phyloP scores from a whole-genome alignment of 2,797 vertebrate species.

The Furcifer pardalis region DNA sequence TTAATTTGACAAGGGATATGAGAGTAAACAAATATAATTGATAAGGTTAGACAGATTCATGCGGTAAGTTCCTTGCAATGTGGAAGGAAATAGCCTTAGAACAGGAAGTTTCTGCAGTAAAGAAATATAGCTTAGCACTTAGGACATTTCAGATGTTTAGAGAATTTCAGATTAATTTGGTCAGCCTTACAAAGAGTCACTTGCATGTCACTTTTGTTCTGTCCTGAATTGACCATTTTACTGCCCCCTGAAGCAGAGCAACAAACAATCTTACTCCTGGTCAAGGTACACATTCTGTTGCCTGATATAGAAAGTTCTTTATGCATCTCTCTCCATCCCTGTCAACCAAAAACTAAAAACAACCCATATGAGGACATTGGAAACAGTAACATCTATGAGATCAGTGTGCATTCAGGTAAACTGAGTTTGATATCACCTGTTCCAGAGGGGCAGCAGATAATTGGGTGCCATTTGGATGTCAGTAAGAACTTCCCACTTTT shows the following conservation, averaged over 20 bases:
- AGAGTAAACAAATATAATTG: constrained; percentile 44
- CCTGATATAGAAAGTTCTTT: background rate
- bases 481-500: background rate
- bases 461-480: background rate
- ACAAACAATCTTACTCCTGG: background rate
- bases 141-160: background rate
- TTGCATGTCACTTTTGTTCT: background rate
- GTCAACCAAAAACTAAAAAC: background rate
- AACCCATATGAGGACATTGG: background rate
- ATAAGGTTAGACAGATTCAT: constrained; percentile 51
- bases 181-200: background rate
- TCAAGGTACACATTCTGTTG: background rate
- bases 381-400: too few relatives aligned
- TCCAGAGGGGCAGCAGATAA: background rate
- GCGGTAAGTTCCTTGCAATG: constrained; percentile 45
- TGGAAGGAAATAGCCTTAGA: constrained; percentile 45
- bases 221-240: background rate
- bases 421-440: too few relatives aligned
- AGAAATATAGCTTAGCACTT: constrained; percentile 2
- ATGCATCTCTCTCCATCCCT: background rate
- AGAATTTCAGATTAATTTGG: background rate
- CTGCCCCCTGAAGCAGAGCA: background rate
- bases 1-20: constrained; percentile 53
- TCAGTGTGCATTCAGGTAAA: too few relatives aligned
- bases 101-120: constrained; percentile 38